Evolutionary conservation across 2,797 vertebrate species (phyloP).

Genomic region (Acrossocheilus wenchowensis): DNA sequence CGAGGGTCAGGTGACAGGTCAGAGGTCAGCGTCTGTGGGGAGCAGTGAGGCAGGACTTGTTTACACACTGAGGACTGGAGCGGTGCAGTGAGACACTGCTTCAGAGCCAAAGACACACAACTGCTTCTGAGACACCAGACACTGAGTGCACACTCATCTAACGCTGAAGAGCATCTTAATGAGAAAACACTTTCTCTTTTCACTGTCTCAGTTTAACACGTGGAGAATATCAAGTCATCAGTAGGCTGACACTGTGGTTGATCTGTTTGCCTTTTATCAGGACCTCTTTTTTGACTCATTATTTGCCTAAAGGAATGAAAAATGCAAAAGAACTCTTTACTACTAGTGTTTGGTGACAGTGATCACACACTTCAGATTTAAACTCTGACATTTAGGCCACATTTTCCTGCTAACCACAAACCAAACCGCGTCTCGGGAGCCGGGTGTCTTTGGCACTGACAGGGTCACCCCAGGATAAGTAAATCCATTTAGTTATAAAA

Average conservation of each 20-base stretch:
- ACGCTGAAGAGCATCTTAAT: not conserved
- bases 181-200: not conserved
- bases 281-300: not conserved
- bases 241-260: not conserved
- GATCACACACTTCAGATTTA: not conserved
- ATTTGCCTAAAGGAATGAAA: not conserved
- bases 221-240: too few species aligned
- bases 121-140: constrained; percentile 18
- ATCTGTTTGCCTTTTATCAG: not conserved
- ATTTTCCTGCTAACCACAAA: not conserved
- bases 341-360: not conserved
- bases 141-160: not conserved
- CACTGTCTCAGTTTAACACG: too few species aligned
- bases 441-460: constrained; percentile 36
- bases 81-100: not conserved
- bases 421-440: constrained; percentile 1
- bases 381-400: not conserved
- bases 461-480: constrained; percentile 37
- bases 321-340: too few species aligned
- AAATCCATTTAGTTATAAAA: constrained; percentile 72
- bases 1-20: not conserved
- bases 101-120: constrained; percentile 31
- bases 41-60: constrained; percentile 46
- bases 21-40: not conserved
- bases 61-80: constrained; percentile 5